Evolutionary conservation across 2,113 vertebrate species (phyloP).

Genomic region (Rallus limicola): DNA sequence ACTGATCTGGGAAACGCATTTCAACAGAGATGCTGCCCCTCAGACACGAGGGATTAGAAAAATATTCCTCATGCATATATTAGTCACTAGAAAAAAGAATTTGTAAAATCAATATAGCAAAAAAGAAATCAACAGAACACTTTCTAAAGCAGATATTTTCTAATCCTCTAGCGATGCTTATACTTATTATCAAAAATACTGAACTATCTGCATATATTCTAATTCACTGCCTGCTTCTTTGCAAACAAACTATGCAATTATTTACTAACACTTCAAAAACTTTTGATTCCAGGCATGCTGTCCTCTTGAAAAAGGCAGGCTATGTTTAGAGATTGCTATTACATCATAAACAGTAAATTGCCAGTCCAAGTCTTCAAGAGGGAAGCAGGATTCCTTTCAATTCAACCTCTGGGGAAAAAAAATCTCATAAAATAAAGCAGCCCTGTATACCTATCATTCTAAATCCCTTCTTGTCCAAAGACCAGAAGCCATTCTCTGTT

Average conservation of each 20-base stretch:
- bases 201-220: neutral
- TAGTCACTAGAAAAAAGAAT: conserved; percentile 34
- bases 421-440: neutral
- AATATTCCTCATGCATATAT: conserved; percentile 3
- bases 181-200: neutral
- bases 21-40: conserved; percentile 16
- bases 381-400: neutral
- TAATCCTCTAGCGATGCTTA: neutral
- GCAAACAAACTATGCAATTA: neutral
- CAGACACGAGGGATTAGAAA: conserved; percentile 38
- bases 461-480: neutral
- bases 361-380: neutral
- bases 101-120: conserved; percentile 16
- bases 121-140: conserved; percentile 5
- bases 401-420: neutral
- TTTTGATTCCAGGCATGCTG: neutral
- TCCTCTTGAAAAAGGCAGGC: neutral
- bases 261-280: neutral
- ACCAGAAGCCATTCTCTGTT: neutral
- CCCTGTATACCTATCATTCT: neutral
- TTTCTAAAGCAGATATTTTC: neutral
- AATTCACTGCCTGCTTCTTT: neutral
- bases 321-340: neutral
- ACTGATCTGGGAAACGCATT: neutral
- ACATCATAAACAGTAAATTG: neutral